A percentile compares a stretch with the other conserved stretches of the same genome.
Conservation (phyloP, 2,888 invertebrate species). For the Cephus runcator region DNA sequence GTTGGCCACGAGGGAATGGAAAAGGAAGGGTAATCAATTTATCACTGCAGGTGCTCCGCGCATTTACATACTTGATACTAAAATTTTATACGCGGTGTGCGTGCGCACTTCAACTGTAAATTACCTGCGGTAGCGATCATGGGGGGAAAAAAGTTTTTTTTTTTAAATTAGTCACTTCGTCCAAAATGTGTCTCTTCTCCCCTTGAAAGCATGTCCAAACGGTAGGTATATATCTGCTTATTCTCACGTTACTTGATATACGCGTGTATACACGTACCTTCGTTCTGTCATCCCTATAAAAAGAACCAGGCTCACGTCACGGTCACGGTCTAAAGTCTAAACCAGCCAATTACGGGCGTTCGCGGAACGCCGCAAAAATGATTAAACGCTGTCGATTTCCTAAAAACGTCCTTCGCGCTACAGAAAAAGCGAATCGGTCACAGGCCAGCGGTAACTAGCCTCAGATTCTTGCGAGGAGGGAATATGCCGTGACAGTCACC, state of each 20-base stretch:
- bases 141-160: background rate
- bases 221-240: background rate
- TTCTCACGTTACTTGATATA: background rate
- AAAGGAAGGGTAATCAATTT: conserved; percentile 56
- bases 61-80: conserved; percentile 57
- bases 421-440: conserved; percentile 3
- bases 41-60: conserved; percentile 59
- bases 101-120: background rate
- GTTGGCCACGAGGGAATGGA: conserved; percentile 17
- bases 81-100: background rate
- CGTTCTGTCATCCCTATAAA: background rate
- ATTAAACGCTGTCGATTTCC: conserved; percentile 5
- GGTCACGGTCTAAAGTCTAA: background rate
- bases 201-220: background rate
- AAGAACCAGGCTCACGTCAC: background rate
- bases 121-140: background rate
- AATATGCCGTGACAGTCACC: conserved; percentile 5
- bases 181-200: background rate
- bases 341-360: background rate
- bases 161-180: background rate
- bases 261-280: background rate
- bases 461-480: background rate
- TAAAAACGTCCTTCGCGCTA: conserved; percentile 3
- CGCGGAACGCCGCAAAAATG: conserved; percentile 7
- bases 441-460: conserved; percentile 5